phyloP scores from a whole-genome alignment of 2,113 vertebrate genomes.

The Alexandromys fortis region DNA sequence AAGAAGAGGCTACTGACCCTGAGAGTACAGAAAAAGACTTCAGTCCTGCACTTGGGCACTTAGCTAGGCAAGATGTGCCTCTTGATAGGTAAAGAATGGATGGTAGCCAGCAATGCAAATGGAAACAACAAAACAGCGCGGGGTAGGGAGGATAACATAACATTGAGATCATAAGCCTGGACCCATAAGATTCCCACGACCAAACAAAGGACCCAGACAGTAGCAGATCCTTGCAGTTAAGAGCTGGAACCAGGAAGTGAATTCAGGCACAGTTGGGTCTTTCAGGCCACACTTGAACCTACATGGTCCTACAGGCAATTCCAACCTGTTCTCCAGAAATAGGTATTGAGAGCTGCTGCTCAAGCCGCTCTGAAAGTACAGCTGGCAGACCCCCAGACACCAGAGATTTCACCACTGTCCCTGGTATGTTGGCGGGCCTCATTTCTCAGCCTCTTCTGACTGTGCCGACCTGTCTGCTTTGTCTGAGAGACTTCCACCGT shows the following conservation, averaged over 20 bases:
- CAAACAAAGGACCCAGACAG: background rate
- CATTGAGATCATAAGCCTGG: background rate
- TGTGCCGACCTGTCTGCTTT: conserved; percentile 66
- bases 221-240: background rate
- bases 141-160: background rate
- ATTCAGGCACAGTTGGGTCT: background rate
- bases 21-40: background rate
- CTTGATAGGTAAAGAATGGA: background rate
- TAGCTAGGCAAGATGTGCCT: background rate
- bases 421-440: conserved; percentile 62
- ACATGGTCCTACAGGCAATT: background rate
- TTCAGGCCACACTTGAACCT: conserved; percentile 21
- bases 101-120: background rate
- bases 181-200: background rate
- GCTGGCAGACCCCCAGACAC: conserved; percentile 57
- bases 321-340: conserved; percentile 11
- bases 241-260: background rate
- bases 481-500: conserved; percentile 75
- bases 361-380: background rate
- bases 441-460: background rate
- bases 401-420: conserved; percentile 52
- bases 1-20: background rate
- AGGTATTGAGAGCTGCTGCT: background rate
- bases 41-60: background rate
- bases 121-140: background rate